Conservation (phyloP, 2,888 invertebrate genomes). For the Villa cingulata region DNA sequence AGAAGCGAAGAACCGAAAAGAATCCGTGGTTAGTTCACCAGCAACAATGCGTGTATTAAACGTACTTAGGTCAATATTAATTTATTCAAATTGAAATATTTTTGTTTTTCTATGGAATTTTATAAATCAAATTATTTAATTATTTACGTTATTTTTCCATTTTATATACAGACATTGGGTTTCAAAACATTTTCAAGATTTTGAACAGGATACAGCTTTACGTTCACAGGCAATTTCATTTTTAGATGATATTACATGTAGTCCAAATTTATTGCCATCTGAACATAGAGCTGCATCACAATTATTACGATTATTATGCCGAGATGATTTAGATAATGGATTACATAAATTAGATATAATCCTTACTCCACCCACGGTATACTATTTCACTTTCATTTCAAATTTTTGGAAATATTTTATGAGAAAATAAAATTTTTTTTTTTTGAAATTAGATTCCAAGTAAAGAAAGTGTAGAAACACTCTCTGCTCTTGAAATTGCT, state of each 20-base stretch:
- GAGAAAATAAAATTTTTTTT: too few relatives aligned
- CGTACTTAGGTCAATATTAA: slow-evolving; percentile 47
- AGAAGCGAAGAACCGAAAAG: slow-evolving; percentile 41
- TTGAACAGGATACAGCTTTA: slow-evolving; percentile 61
- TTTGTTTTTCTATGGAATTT: neutral
- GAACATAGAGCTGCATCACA: slow-evolving; percentile 83
- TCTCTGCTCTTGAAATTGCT: slow-evolving; percentile 81
- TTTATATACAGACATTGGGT: slow-evolving; percentile 61
- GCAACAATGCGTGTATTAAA: slow-evolving; percentile 86
- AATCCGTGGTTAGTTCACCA: slow-evolving; percentile 78
- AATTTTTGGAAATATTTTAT: neutral
- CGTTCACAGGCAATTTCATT: slow-evolving; percentile 70
- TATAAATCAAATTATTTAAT: neutral
- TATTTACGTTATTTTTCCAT: slow-evolving; percentile 6
- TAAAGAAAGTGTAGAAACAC: slow-evolving; percentile 69
- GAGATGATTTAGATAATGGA: slow-evolving; percentile 52
- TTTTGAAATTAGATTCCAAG: slow-evolving; percentile 47
- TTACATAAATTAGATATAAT: slow-evolving; percentile 56
- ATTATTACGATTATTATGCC: slow-evolving; percentile 59
- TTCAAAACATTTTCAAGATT: slow-evolving; percentile 80
- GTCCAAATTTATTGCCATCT: slow-evolving; percentile 68
- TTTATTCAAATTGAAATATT: too few relatives aligned
- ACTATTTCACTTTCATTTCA: slow-evolving; percentile 13
- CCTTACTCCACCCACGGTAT: slow-evolving; percentile 53
- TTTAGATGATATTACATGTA: slow-evolving; percentile 73